phyloP scores from a whole-genome alignment of 2,888 invertebrate genomes.

The Capitulum mitella region DNA sequence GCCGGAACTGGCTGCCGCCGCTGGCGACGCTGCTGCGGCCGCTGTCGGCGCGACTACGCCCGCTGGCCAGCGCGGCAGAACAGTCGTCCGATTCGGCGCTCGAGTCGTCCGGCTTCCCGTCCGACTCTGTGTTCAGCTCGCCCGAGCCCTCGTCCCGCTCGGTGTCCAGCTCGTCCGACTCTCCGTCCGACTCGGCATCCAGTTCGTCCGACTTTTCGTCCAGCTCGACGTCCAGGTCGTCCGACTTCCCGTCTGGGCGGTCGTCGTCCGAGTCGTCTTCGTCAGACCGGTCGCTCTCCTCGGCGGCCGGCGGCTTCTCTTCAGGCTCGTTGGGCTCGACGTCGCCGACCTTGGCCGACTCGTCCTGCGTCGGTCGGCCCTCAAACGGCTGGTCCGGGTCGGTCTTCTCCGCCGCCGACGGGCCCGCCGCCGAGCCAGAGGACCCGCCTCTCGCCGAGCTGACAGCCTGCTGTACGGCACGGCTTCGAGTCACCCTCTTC shows the following conservation, averaged over 20 bases:
- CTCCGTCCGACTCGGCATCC: background rate
- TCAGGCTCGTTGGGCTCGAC: background rate
- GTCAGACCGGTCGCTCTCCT: background rate
- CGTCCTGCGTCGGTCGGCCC: background rate
- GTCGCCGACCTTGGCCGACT: background rate
- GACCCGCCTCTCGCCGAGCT: background rate
- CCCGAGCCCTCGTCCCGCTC: background rate
- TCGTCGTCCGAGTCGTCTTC: background rate
- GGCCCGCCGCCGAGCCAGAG: background rate
- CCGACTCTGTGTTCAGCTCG: background rate
- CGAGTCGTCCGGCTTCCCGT: background rate
- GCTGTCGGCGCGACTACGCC: no score
- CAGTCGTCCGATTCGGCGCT: background rate
- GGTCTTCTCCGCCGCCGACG: background rate
- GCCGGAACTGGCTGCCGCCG: background rate
- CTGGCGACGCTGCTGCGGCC: background rate
- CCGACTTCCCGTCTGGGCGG: background rate
- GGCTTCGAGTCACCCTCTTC: background rate
- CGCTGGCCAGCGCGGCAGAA: no score
- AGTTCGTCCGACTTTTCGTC: background rate
- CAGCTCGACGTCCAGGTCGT: no score
- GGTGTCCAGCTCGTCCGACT: background rate
- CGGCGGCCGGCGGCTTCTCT: background rate
- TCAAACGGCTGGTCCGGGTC: background rate
- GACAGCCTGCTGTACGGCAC: background rate